Evolutionary conservation across 2,888 invertebrate genomes (phyloP).

Genomic region (Bruchidius siliquastri): DNA sequence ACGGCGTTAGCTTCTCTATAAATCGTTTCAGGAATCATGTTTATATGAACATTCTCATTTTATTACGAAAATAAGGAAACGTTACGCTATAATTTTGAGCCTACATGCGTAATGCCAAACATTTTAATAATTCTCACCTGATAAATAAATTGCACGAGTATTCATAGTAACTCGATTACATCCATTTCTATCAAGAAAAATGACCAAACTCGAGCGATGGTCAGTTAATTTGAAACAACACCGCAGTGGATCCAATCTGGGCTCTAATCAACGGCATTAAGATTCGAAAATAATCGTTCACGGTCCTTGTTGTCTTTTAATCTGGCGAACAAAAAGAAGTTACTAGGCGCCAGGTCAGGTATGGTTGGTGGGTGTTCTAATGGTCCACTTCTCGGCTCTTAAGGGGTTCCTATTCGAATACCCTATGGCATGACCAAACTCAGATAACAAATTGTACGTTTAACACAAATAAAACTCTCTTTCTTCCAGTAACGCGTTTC

Average conservation of each 20-base stretch:
- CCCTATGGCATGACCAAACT: too few species aligned
- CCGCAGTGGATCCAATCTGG: background rate
- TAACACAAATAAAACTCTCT: too few species aligned
- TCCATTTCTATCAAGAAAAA: background rate
- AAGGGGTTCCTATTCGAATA: background rate
- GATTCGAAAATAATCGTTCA: background rate
- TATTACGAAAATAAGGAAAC: too few species aligned
- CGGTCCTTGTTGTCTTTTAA: background rate
- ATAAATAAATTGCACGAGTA: too few species aligned
- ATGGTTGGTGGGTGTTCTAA: background rate
- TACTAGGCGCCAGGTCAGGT: background rate
- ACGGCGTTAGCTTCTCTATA: too few species aligned
- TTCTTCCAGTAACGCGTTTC: too few species aligned
- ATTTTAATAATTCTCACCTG: too few species aligned
- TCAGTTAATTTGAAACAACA: background rate
- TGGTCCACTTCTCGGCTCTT: background rate
- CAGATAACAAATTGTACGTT: too few species aligned
- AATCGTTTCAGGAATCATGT: too few species aligned
- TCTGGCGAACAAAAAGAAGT: background rate
- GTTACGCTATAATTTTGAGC: too few species aligned
- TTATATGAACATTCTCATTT: too few species aligned
- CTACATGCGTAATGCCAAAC: too few species aligned
- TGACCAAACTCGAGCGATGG: background rate
- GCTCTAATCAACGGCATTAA: background rate
- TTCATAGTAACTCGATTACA: background rate